These are phyloP conservation scores for Ceriagrion tenellum DNA, from an alignment of 2,888 invertebrate genomes.

Conservation along the genomic window DNA sequence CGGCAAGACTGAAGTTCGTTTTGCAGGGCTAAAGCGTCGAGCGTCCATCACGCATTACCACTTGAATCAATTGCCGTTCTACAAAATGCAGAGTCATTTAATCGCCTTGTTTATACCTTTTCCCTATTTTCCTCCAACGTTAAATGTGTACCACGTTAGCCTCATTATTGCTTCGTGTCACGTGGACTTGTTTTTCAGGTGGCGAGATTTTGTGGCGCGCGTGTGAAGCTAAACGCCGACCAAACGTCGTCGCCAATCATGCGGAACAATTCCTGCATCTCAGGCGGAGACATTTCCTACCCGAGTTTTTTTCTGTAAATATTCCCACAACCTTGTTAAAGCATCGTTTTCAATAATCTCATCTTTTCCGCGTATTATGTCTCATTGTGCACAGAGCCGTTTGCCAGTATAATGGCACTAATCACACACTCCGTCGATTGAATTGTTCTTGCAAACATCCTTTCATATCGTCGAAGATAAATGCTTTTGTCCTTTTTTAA, in stretches of 20 bases:
- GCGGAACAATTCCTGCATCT: not conserved
- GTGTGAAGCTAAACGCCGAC: not conserved
- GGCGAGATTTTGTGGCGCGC: not conserved
- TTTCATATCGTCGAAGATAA: no score
- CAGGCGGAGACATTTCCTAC: not conserved
- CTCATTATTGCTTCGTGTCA: not conserved
- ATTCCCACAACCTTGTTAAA: not conserved
- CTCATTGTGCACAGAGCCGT: not conserved
- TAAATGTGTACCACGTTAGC: not conserved
- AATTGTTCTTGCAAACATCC: no score
- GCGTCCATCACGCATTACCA: not conserved
- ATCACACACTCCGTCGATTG: not conserved
- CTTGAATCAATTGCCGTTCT: not conserved
- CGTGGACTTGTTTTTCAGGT: not conserved
- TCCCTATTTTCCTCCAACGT: not conserved
- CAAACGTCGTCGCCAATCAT: not conserved
- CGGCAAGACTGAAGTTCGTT: no score
- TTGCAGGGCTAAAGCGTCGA: not conserved
- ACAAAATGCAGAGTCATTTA: not conserved
- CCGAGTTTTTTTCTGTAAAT: not conserved
- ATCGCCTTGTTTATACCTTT: not conserved
- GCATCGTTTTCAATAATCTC: not conserved
- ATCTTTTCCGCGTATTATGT: not conserved
- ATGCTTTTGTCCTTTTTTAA: no score
- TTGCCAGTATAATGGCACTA: not conserved